Evolutionary conservation across 2,888 invertebrate species (phyloP).

Genomic region (Anaspis maculata): DNA sequence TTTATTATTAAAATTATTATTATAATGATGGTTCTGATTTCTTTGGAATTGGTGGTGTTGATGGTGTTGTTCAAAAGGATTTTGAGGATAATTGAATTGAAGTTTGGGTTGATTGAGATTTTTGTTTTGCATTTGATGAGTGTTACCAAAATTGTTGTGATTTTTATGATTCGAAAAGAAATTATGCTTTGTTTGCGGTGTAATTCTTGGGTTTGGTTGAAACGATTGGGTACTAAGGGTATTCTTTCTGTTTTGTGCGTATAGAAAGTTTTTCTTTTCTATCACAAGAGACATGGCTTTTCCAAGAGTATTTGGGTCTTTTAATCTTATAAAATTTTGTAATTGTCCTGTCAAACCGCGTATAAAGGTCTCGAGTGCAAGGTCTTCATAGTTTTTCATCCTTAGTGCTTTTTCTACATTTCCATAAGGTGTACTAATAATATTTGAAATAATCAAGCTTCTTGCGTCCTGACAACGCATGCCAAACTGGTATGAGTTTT

Average conservation of each 20-base stretch:
- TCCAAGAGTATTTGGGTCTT: constrained; percentile 13
- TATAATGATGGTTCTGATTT: too few relatives aligned
- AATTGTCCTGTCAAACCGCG: constrained; percentile 7
- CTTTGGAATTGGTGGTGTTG: too few relatives aligned
- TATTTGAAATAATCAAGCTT: constrained; percentile 7
- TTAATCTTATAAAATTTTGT: constrained; percentile 13
- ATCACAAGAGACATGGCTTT: constrained; percentile 9
- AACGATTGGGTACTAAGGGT: too few relatives aligned
- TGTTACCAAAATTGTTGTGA: too few relatives aligned
- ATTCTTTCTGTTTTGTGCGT: constrained; percentile 9
- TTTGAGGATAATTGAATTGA: too few relatives aligned
- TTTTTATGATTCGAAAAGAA: too few relatives aligned
- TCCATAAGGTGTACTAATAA: constrained; percentile 3
- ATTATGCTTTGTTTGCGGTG: too few relatives aligned
- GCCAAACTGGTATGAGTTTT: constrained; percentile 11
- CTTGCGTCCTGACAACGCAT: constrained; percentile 9
- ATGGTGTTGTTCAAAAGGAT: too few relatives aligned
- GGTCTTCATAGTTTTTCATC: constrained; percentile 8
- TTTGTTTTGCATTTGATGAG: too few relatives aligned
- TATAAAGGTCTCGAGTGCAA: constrained; percentile 11
- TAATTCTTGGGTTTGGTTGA: too few relatives aligned
- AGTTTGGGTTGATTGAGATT: too few relatives aligned
- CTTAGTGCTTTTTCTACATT: not conserved
- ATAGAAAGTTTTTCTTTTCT: constrained; percentile 14
- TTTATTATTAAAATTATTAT: too few relatives aligned